Evolutionary conservation across 2,797 vertebrate species (phyloP).

Genomic region (Hoplostethus atlanticus): DNA sequence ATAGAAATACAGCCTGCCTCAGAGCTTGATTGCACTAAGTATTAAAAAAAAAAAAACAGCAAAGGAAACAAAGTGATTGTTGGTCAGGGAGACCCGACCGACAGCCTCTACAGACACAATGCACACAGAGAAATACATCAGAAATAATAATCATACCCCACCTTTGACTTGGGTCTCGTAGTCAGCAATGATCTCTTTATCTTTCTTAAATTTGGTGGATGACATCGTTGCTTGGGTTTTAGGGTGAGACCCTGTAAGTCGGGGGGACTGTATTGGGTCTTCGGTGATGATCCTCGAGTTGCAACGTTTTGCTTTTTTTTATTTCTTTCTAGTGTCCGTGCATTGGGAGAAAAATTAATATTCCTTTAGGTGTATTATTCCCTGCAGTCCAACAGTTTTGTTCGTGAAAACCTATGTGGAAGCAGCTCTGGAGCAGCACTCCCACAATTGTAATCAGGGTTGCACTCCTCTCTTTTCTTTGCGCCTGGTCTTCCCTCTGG

Average conservation of each 20-base stretch:
- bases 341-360: slow-evolving; percentile 45
- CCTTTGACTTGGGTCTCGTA: slow-evolving; percentile 99
- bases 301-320: slow-evolving; percentile 32
- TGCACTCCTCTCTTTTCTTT: slow-evolving; percentile 50
- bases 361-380: slow-evolving; percentile 16
- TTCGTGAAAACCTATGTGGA: slow-evolving; percentile 31
- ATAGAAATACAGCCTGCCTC: not conserved
- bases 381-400: slow-evolving; percentile 27
- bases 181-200: slow-evolving; percentile 98
- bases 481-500: not conserved
- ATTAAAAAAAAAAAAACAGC: not conserved
- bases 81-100: slow-evolving; percentile 1
- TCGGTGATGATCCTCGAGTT: slow-evolving; percentile 59
- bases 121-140: slow-evolving; percentile 26
- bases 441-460: not conserved
- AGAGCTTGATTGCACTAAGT: not conserved
- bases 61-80: not conserved
- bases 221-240: slow-evolving; percentile 88
- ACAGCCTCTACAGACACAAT: slow-evolving; percentile 38
- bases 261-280: slow-evolving; percentile 50
- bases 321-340: slow-evolving; percentile 32
- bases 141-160: slow-evolving; percentile 68
- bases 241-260: slow-evolving; percentile 71
- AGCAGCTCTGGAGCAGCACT: slow-evolving; percentile 18
- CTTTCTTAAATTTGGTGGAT: slow-evolving; percentile 95